Evolutionary conservation across 2,888 invertebrate genomes (phyloP), one percentile per base, ranked within the genome.

Genomic region (Dascillus cervinus): DNA sequence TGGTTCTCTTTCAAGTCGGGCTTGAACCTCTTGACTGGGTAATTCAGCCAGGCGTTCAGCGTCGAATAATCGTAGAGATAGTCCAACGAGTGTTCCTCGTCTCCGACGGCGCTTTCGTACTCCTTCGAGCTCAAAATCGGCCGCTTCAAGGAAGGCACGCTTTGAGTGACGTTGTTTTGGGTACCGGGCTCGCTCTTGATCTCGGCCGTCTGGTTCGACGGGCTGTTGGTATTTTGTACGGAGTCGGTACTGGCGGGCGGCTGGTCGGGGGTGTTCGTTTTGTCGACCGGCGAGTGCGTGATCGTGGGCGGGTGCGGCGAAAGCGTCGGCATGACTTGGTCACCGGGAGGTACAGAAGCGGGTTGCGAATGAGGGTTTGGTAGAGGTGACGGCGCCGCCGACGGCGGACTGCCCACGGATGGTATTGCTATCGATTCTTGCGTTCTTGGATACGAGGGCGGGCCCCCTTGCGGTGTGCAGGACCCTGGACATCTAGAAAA

Each of bases 1-100:
- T 63, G 60, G 52, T 46, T 64, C 41, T 71, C 71, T 44, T 56
- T 62, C 17, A 62, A 56, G 49, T 75, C 72, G 15, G 75, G 71
- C 64, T 87, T 85, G 66, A 87, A 83, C 52, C 86, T 79, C 67
- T 92, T 94, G 39, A 92, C 85, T 1, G 91, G 90, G 68, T 90
- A 86, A 62, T 90, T 82, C 55, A 90, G 71, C 91, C 90, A 91
- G 22, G 82, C 83, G 58, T 85, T 77, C 47, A 87, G 73, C 50
- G 81, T 79, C 47, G 86, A 75, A 68, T 90, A 91, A 66, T 94
- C 91, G 65, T 94, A 94, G 11, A 95, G 73, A 67, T 84, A 75
- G 49, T 85, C 81, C 44, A 85, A 72, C 33, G 80, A 76, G 50
- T 79, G 78, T 58, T 83, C 84, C 58, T 91, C 89, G 50, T 88